Evolutionary conservation across 2,888 invertebrate genomes (phyloP).

Genomic region (Trachelus iudaicus): DNA sequence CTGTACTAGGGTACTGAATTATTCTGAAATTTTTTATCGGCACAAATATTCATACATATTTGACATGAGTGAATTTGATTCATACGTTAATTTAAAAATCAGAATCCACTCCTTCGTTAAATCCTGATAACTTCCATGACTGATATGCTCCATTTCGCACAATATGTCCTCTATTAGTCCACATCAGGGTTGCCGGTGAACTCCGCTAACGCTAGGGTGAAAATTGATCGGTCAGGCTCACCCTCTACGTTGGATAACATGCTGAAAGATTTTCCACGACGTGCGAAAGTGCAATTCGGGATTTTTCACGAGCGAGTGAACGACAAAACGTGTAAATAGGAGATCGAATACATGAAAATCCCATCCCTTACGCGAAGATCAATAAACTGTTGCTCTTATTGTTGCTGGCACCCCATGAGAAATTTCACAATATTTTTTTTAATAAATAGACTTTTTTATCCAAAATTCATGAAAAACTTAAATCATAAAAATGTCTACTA

Average conservation of each 20-base stretch:
- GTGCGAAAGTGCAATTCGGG: conserved; percentile 24
- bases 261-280: conserved; percentile 21
- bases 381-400: conserved; percentile 12
- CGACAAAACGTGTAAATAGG: conserved; percentile 31
- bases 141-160: conserved; percentile 36
- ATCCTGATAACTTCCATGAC: neutral
- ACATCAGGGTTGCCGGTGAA: conserved; percentile 23
- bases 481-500: neutral
- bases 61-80: neutral
- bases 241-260: neutral
- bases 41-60: neutral
- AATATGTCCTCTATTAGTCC: conserved; percentile 49
- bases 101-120: neutral
- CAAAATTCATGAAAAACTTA: neutral
- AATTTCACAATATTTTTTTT: neutral
- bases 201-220: neutral
- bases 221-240: conserved; percentile 1
- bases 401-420: neutral
- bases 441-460: neutral
- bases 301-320: conserved; percentile 26
- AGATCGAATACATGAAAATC: conserved; percentile 21
- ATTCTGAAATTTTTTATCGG: neutral
- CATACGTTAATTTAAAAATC: neutral
- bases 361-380: conserved; percentile 22
- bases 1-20: neutral